phyloP scores from a whole-genome alignment of 2,888 invertebrate genomes.

The Ochlodes sylvanus region DNA sequence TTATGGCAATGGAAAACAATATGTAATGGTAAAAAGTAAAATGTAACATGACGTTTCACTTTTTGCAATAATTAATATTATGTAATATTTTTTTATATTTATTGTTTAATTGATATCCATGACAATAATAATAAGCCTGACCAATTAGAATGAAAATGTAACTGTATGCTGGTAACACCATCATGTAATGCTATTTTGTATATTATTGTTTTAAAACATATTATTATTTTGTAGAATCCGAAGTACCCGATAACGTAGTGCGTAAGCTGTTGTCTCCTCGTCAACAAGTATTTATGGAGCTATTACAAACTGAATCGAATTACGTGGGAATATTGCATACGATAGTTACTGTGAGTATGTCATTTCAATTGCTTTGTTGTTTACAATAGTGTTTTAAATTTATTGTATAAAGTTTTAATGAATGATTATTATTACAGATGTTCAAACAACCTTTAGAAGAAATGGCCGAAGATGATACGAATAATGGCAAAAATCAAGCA shows the following conservation, averaged over 20 bases:
- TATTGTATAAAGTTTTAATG: not conserved
- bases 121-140: no score
- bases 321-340: slow-evolving; percentile 98
- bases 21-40: no score
- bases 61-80: no score
- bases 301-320: slow-evolving; percentile 98
- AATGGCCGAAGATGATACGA: slow-evolving; percentile 90
- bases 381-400: not conserved
- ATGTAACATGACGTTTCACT: no score
- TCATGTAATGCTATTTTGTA: no score
- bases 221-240: slow-evolving; percentile 70
- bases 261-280: slow-evolving; percentile 90
- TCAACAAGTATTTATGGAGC: slow-evolving; percentile 94
- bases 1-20: no score
- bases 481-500: slow-evolving; percentile 86
- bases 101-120: no score
- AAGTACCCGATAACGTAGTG: slow-evolving; percentile 86
- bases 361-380: not conserved
- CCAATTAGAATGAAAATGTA: no score
- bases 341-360: slow-evolving; percentile 91
- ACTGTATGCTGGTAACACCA: no score
- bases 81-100: no score
- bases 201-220: not conserved
- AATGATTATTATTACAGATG: slow-evolving; percentile 86
- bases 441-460: slow-evolving; percentile 97